Evolutionary conservation across 2,113 vertebrate species (phyloP).

Genomic region (Synchiropus splendidus): DNA sequence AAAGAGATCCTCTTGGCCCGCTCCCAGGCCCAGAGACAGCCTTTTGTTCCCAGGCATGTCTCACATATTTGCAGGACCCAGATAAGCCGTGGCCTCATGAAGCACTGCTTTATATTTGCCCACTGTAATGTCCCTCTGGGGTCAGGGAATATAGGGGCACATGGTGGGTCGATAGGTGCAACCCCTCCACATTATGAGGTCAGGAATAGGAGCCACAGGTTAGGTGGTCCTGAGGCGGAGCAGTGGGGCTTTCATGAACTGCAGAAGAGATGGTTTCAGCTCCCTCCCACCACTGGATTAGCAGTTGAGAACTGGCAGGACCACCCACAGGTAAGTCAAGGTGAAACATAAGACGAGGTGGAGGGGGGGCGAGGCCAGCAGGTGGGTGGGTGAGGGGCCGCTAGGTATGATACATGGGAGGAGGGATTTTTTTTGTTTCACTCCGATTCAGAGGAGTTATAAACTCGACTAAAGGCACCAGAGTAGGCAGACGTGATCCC

Average conservation of each 20-base stretch:
- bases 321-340: conserved; percentile 60
- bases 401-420: too few relatives aligned
- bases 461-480: too few relatives aligned
- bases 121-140: conserved; percentile 69
- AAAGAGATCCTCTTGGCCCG: conserved; percentile 80
- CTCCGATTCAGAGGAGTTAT: too few relatives aligned
- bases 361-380: conserved; percentile 27
- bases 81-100: conserved; percentile 80
- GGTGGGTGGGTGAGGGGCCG: conserved; percentile 19
- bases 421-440: too few relatives aligned
- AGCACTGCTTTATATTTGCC: conserved; percentile 77
- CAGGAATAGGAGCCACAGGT: conserved; percentile 70
- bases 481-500: too few relatives aligned
- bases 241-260: conserved; percentile 55
- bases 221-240: conserved; percentile 76
- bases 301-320: conserved; percentile 46
- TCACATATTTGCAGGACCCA: conserved; percentile 83
- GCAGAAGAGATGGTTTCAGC: conserved; percentile 42
- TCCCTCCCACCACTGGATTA: conserved; percentile 57
- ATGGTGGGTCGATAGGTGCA: conserved; percentile 68
- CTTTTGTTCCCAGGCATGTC: conserved; percentile 82
- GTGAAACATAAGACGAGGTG: conserved; percentile 41
- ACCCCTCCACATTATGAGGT: conserved; percentile 67
- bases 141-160: conserved; percentile 66
- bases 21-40: conserved; percentile 72